phyloP scores from a whole-genome alignment of 2,888 invertebrate genomes.

The Unio delphinus region DNA sequence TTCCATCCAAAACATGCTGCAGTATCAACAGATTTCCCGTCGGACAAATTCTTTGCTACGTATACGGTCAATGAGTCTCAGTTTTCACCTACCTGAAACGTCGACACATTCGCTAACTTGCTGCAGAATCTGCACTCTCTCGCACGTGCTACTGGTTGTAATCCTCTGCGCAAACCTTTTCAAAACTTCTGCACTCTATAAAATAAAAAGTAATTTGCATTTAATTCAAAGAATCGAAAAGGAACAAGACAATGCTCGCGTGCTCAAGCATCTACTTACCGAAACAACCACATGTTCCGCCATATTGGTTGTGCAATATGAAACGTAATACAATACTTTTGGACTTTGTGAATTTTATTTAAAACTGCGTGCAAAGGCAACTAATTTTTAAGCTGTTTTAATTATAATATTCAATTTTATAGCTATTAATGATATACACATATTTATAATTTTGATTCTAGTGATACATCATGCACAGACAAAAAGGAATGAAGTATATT shows the following conservation, averaged over 20 bases:
- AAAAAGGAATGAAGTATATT: too few relatives aligned
- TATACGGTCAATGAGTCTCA: too few relatives aligned
- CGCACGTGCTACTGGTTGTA: constrained; percentile 57
- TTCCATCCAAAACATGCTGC: too few relatives aligned
- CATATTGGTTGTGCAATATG: constrained; percentile 64
- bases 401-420: too few relatives aligned
- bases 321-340: not conserved
- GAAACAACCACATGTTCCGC: constrained; percentile 55
- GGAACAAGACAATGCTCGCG: constrained; percentile 3
- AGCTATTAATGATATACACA: too few relatives aligned
- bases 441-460: too few relatives aligned
- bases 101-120: constrained; percentile 52
- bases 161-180: constrained; percentile 63
- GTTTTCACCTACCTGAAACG: constrained; percentile 10
- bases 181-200: constrained; percentile 57
- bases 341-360: too few relatives aligned
- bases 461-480: too few relatives aligned
- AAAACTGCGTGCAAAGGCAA: too few relatives aligned
- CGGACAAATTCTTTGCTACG: too few relatives aligned
- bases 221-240: constrained; percentile 1
- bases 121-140: constrained; percentile 48
- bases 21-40: too few relatives aligned
- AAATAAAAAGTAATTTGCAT: constrained; percentile 5
- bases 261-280: constrained; percentile 28
- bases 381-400: too few relatives aligned